phyloP scores from a whole-genome alignment of 1,140 invertebrate species.

The Chironomus tepperi region DNA sequence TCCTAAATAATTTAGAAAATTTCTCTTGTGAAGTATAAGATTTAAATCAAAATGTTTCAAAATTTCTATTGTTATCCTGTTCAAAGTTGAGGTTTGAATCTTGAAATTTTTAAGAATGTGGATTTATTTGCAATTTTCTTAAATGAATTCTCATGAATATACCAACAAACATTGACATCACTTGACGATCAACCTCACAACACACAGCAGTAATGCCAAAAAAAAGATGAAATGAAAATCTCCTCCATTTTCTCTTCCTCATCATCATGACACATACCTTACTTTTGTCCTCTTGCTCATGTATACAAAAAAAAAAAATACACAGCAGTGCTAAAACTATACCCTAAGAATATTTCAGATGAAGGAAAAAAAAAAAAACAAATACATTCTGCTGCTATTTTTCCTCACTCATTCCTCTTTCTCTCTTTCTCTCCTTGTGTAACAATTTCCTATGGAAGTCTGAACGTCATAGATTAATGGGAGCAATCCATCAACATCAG shows the following conservation, averaged over 20 bases:
- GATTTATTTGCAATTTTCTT: no score
- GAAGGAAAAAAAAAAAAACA: constrained; percentile 3
- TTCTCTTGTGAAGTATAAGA: no score
- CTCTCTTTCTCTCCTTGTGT: not conserved
- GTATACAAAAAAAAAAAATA: not conserved
- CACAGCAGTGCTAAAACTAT: not conserved
- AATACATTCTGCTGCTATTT: constrained; percentile 18
- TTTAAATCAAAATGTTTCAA: no score
- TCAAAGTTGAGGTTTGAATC: no score
- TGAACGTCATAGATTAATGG: constrained; percentile 18
- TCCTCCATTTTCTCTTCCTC: constrained; percentile 2
- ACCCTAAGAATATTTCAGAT: not conserved
- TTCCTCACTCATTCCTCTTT: not conserved
- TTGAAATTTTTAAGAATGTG: no score
- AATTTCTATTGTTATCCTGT: no score
- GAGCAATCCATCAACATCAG: constrained; percentile 8
- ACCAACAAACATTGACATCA: no score
- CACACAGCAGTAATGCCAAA: not conserved
- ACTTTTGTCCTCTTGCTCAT: not conserved
- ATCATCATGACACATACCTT: not conserved
- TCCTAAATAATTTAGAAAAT: no score
- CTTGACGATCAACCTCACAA: not conserved
- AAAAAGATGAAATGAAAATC: constrained; percentile 14
- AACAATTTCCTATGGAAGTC: constrained; percentile 23
- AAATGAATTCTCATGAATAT: no score